Percentiles rank a stretch among this genome's conserved stretches.
Evolutionary conservation across 2,888 invertebrate genomes (phyloP).

Genomic region (Germaria angustata): DNA sequence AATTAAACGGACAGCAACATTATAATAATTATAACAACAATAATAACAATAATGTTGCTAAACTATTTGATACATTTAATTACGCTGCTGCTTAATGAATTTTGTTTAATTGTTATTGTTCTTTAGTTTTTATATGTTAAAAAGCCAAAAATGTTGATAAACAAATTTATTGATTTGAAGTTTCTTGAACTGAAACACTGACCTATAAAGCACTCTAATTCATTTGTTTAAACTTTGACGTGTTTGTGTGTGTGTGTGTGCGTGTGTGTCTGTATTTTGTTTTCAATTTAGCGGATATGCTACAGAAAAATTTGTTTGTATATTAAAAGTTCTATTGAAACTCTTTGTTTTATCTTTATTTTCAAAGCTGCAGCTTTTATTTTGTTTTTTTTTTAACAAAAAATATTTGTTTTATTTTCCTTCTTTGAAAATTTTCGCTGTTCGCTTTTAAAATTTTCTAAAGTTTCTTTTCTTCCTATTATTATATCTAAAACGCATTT

Average conservation of each 20-base stretch:
- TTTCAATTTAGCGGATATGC: conserved; percentile 28
- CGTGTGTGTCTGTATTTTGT: neutral
- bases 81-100: neutral
- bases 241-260: neutral
- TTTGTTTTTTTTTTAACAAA: conserved; percentile 8
- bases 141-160: neutral
- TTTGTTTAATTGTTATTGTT: neutral
- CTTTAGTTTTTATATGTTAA: too few relatives aligned
- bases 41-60: conserved; percentile 12
- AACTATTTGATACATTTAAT: neutral
- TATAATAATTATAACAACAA: too few relatives aligned
- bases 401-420: neutral
- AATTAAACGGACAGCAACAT: neutral
- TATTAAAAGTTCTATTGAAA: conserved; percentile 43
- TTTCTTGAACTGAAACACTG: conserved; percentile 31
- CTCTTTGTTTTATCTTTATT: conserved; percentile 27
- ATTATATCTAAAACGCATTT: conserved; percentile 1
- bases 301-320: conserved; percentile 15
- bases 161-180: conserved; percentile 2
- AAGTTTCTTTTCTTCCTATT: neutral
- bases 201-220: conserved; percentile 20
- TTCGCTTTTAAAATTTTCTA: conserved; percentile 7
- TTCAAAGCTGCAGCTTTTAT: neutral
- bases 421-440: conserved; percentile 23
- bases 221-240: neutral